These are phyloP conservation scores for Pandemis heparana DNA, from an alignment of 2,888 invertebrate genomes.

Conservation along the genomic window DNA sequence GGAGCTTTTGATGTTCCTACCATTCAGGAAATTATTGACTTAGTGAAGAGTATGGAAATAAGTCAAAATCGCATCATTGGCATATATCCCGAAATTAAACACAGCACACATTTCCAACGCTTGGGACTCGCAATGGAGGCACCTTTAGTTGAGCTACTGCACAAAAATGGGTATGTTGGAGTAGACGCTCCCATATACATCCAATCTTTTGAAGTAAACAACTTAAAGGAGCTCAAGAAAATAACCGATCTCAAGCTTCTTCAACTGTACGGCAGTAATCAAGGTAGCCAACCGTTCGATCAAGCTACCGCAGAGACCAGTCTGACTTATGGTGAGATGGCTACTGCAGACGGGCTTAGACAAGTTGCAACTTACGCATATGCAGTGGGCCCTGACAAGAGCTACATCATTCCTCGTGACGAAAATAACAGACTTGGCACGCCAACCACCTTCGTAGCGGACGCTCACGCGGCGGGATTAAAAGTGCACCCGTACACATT, in stretches of 20 bases:
- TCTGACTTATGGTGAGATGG: constrained; percentile 75
- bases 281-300: constrained; percentile 64
- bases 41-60: constrained; percentile 70
- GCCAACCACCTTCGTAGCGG: constrained; percentile 66
- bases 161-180: constrained; percentile 69
- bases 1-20: constrained; percentile 68
- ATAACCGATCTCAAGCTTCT: constrained; percentile 71
- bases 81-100: constrained; percentile 78
- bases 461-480: constrained; percentile 72
- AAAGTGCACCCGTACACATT: constrained; percentile 80
- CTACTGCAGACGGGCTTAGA: constrained; percentile 69
- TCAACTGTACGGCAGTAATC: constrained; percentile 63
- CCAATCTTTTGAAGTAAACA: constrained; percentile 78
- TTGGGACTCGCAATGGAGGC: constrained; percentile 72
- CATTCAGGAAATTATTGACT: constrained; percentile 76
- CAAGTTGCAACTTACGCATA: constrained; percentile 74
- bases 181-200: constrained; percentile 69
- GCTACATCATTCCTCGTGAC: constrained; percentile 71
- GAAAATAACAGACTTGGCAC: constrained; percentile 60
- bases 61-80: constrained; percentile 68
- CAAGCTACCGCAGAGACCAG: constrained; percentile 61
- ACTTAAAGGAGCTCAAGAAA: constrained; percentile 70
- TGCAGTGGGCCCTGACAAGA: constrained; percentile 76
- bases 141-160: constrained; percentile 68
- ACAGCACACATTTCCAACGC: constrained; percentile 69